A percentile compares a stretch with the other conserved stretches of the same genome.
These are phyloP conservation scores for Polyploca ridens DNA, from an alignment of 2,888 invertebrate genomes.

Conservation along the genomic window DNA sequence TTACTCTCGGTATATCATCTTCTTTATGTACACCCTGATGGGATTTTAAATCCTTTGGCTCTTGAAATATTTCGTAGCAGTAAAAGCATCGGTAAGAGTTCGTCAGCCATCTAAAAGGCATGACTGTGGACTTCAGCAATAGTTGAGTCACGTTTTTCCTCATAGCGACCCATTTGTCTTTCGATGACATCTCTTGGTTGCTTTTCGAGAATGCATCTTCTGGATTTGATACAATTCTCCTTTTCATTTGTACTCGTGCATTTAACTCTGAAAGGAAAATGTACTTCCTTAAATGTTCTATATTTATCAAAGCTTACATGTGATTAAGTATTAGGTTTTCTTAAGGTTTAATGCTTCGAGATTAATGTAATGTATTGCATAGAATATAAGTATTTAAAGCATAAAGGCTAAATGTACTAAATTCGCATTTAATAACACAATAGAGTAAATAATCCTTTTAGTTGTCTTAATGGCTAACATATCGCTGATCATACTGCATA, in stretches of 20 bases:
- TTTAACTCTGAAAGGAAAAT: slow-evolving; percentile 38
- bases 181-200: slow-evolving; percentile 17
- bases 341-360: background rate
- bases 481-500: slow-evolving; percentile 55
- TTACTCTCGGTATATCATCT: slow-evolving; percentile 28
- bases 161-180: slow-evolving; percentile 33
- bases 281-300: slow-evolving; percentile 28
- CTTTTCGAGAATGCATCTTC: slow-evolving; percentile 8
- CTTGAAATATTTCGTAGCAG: slow-evolving; percentile 46
- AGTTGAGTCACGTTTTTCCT: slow-evolving; percentile 47
- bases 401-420: background rate
- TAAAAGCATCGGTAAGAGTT: slow-evolving; percentile 48
- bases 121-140: slow-evolving; percentile 44
- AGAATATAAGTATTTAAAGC: background rate
- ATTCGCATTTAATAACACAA: background rate
- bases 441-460: background rate
- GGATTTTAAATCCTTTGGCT: slow-evolving; percentile 35
- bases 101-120: slow-evolving; percentile 50
- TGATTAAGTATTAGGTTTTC: background rate
- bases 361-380: background rate
- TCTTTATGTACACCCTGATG: slow-evolving; percentile 35
- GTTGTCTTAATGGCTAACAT: slow-evolving; percentile 41
- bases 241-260: background rate
- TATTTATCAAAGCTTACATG: slow-evolving; percentile 10
- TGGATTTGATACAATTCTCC: background rate